Evolutionary conservation across 2,797 vertebrate species (phyloP).

Genomic region (Phaenicophaeus curvirostris): DNA sequence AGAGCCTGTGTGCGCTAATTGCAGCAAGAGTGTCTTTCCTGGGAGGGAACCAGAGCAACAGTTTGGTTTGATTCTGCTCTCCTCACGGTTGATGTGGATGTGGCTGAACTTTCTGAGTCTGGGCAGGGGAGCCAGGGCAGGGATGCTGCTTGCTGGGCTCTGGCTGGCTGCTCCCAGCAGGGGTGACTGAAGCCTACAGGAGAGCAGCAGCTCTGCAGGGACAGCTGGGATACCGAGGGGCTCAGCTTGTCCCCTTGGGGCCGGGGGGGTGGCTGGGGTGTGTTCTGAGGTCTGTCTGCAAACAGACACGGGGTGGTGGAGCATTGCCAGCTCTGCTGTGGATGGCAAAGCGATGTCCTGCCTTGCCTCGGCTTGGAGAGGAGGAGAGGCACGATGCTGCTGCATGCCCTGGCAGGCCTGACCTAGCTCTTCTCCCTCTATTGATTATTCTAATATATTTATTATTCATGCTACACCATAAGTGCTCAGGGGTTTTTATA

Average conservation of each 20-base stretch:
- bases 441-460: not conserved
- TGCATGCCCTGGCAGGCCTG: accelerated
- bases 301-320: accelerated
- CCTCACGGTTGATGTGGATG: accelerated
- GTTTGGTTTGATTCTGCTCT: not conserved
- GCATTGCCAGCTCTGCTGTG: accelerated
- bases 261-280: too few species aligned
- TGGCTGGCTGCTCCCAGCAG: not conserved
- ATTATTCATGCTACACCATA: not conserved
- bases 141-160: not conserved
- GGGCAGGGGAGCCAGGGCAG: not conserved
- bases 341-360: not conserved
- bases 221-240: not conserved
- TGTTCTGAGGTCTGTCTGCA: not conserved
- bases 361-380: not conserved
- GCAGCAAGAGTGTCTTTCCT: not conserved
- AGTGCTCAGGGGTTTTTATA: not conserved
- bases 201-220: not conserved
- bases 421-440: not conserved
- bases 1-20: not conserved
- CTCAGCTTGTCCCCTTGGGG: not conserved
- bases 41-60: not conserved
- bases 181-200: not conserved
- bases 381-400: not conserved
- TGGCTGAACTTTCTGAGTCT: not conserved